Evolutionary conservation across 2,888 invertebrate genomes (phyloP).

Genomic region (Phragmatobia fuliginosa): DNA sequence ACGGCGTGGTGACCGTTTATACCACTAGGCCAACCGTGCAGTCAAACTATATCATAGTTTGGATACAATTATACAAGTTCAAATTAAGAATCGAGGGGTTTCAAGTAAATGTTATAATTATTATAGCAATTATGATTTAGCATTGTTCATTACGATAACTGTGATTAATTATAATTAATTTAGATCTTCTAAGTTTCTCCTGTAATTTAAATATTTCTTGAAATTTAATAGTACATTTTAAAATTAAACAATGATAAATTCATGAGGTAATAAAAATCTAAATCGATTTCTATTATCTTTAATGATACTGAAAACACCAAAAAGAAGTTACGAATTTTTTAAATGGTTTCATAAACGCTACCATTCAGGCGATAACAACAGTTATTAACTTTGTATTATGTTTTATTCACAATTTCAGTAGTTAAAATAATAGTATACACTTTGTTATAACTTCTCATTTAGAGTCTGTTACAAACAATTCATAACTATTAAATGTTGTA

Average conservation of each 20-base stretch:
- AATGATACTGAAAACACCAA: neutral
- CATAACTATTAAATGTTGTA: constrained; percentile 31
- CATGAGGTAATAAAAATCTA: neutral
- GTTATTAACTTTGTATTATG: neutral
- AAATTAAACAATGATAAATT: too few relatives aligned
- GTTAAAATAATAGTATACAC: constrained; percentile 32
- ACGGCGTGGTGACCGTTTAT: too few relatives aligned
- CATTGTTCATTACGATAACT: neutral
- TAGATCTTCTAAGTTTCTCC: neutral
- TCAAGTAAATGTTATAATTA: neutral
- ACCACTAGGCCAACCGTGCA: too few relatives aligned
- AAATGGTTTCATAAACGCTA: neutral
- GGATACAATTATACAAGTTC: too few relatives aligned
- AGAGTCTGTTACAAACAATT: constrained; percentile 35
- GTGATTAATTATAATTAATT: neutral
- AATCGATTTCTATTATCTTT: neutral
- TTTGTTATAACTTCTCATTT: constrained; percentile 30
- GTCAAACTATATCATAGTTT: too few relatives aligned
- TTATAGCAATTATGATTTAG: neutral
- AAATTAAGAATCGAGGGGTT: neutral
- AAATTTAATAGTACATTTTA: neutral
- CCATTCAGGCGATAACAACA: neutral
- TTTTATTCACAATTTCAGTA: constrained; percentile 19
- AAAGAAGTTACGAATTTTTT: neutral
- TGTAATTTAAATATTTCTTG: neutral